These are phyloP conservation scores for Embidobia sp. DNA, from an alignment of 2,888 invertebrate genomes.

Conservation along the genomic window DNA sequence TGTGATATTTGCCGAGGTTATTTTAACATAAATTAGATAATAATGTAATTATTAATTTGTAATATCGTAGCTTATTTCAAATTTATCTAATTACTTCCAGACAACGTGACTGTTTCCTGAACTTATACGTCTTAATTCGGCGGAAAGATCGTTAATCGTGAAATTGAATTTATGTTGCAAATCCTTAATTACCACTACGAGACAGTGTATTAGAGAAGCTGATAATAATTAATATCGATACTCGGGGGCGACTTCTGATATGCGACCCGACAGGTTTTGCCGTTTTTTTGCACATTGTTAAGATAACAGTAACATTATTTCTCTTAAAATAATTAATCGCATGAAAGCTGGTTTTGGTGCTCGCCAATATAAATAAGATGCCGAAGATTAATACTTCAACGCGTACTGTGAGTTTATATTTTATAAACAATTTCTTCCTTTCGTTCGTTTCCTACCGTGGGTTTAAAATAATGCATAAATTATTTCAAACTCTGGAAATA, in stretches of 20 bases:
- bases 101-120: conserved; percentile 22
- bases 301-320: conserved; percentile 49
- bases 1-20: not conserved
- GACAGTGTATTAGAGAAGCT: conserved; percentile 54
- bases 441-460: not conserved
- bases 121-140: conserved; percentile 46
- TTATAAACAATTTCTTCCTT: conserved; percentile 12
- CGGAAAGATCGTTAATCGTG: conserved; percentile 56
- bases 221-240: conserved; percentile 61
- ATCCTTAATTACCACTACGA: conserved; percentile 53
- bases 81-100: conserved; percentile 43
- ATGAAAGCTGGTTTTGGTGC: conserved; percentile 9
- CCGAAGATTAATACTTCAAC: conserved; percentile 23
- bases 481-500: conserved; percentile 8
- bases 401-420: conserved; percentile 11
- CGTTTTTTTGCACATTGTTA: conserved; percentile 28
- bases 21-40: conserved; percentile 47
- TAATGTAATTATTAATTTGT: conserved; percentile 41
- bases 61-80: conserved; percentile 29
- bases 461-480: conserved; percentile 6
- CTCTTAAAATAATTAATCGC: conserved; percentile 32
- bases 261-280: conserved; percentile 41
- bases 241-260: conserved; percentile 53
- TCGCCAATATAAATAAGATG: conserved; percentile 5
- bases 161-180: conserved; percentile 60